A percentile compares a stretch with the other conserved stretches of the same genome.
Conservation (phyloP, 2,797 vertebrate species). For the Lepilemur ruficaudatus region DNA sequence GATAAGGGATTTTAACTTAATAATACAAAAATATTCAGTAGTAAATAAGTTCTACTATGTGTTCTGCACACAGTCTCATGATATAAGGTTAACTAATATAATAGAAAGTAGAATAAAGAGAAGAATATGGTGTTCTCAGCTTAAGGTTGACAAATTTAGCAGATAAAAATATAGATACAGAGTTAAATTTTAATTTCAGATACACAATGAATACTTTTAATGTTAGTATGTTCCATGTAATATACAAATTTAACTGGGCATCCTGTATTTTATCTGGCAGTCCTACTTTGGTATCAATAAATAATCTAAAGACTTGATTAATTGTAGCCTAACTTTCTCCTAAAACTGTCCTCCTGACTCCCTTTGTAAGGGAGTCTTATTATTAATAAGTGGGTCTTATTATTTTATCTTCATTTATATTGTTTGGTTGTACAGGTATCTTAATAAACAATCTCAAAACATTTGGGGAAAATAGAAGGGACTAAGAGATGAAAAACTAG, state of each 20-base stretch:
- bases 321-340: neutral
- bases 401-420: neutral
- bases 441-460: neutral
- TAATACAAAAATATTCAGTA: neutral
- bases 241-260: neutral
- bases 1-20: neutral
- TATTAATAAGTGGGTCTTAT: neutral
- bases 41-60: neutral
- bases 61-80: neutral
- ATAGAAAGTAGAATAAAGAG: neutral
- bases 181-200: slow-evolving; percentile 24
- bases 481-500: neutral
- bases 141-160: neutral
- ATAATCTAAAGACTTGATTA: neutral
- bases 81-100: neutral
- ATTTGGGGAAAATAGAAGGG: neutral
- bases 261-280: neutral
- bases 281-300: neutral
- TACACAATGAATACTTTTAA: neutral
- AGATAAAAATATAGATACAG: neutral
- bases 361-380: neutral
- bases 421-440: neutral
- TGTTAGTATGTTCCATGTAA: neutral
- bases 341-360: slow-evolving; percentile 5
- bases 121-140: neutral